Percentiles rank a stretch among this genome's conserved stretches.
phyloP scores from a whole-genome alignment of 2,888 invertebrate genomes.

The Eurytoma adleriae region DNA sequence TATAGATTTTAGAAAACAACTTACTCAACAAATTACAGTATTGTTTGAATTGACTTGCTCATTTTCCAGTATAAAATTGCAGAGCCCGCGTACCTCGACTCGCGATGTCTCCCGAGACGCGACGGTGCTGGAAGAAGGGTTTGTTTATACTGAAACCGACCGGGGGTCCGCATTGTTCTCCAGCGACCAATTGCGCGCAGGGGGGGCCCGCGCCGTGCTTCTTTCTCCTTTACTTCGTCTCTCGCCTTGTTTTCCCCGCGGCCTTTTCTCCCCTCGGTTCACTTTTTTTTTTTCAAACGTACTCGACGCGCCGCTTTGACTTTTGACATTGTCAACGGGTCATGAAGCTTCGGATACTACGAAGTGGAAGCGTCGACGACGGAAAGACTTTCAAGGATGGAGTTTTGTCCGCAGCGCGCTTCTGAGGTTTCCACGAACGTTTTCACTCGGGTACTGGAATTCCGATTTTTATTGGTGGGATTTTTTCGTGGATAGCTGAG shows the following conservation, averaged over 20 bases:
- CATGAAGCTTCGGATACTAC: too few relatives aligned
- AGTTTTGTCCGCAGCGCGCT: too few relatives aligned
- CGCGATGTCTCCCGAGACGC: slow-evolving; percentile 17
- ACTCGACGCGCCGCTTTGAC: slow-evolving; percentile 10
- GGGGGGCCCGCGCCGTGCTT: slow-evolving; percentile 59
- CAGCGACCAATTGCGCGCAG: slow-evolving; percentile 70
- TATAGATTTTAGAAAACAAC: too few relatives aligned
- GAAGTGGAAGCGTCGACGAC: too few relatives aligned
- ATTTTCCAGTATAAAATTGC: slow-evolving; percentile 4
- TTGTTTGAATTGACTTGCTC: slow-evolving; percentile 17
- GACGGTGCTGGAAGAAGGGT: slow-evolving; percentile 63
- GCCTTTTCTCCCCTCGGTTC: neutral
- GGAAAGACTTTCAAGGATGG: too few relatives aligned
- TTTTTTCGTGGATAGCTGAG: too few relatives aligned
- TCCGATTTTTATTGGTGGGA: too few relatives aligned
- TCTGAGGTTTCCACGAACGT: too few relatives aligned
- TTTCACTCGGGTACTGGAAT: too few relatives aligned
- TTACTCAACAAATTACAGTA: too few relatives aligned
- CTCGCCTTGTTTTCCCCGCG: slow-evolving; percentile 2
- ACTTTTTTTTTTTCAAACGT: slow-evolving; percentile 16
- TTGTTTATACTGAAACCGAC: slow-evolving; percentile 68
- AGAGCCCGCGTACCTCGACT: slow-evolving; percentile 14
- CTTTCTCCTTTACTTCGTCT: slow-evolving; percentile 40
- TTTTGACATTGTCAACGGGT: neutral
- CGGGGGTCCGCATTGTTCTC: slow-evolving; percentile 67